phyloP scores from a whole-genome alignment of 2,797 vertebrate genomes.

The Hirundo rustica region DNA sequence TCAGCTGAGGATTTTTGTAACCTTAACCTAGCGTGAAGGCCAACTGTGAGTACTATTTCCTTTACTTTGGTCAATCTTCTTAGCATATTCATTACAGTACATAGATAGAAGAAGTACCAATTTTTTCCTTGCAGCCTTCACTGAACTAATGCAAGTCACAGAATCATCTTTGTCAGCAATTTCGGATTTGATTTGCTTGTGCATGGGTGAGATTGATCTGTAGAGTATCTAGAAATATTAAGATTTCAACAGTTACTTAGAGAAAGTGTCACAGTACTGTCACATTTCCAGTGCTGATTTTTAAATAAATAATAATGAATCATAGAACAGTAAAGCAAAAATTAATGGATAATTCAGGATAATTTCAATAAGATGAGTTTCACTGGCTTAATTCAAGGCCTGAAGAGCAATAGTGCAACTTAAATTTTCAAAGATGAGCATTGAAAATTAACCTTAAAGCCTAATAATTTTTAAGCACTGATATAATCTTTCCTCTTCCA shows the following conservation, averaged over 20 bases:
- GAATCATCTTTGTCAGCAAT: background rate
- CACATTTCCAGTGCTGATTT: background rate
- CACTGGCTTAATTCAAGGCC: background rate
- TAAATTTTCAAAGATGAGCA: background rate
- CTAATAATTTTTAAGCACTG: background rate
- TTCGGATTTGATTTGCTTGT: background rate
- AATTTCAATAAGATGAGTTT: background rate
- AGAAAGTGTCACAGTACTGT: background rate
- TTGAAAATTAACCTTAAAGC: background rate
- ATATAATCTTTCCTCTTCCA: background rate
- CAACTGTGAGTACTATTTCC: background rate
- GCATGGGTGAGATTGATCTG: background rate
- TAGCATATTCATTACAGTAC: background rate
- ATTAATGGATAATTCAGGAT: background rate
- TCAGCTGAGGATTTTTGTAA: background rate
- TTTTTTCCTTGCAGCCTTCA: background rate
- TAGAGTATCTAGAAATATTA: background rate
- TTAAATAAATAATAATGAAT: background rate
- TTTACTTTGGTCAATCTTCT: background rate
- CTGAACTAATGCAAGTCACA: background rate
- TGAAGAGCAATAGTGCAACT: background rate
- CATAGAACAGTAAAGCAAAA: background rate
- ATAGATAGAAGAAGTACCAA: background rate
- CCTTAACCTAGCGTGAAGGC: background rate
- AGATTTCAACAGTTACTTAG: background rate